Percentiles rank a stretch among this genome's conserved stretches.
These are phyloP conservation scores for Drosophila macrospina DNA, from an alignment of 2,888 invertebrate species.

Conservation along the genomic window DNA sequence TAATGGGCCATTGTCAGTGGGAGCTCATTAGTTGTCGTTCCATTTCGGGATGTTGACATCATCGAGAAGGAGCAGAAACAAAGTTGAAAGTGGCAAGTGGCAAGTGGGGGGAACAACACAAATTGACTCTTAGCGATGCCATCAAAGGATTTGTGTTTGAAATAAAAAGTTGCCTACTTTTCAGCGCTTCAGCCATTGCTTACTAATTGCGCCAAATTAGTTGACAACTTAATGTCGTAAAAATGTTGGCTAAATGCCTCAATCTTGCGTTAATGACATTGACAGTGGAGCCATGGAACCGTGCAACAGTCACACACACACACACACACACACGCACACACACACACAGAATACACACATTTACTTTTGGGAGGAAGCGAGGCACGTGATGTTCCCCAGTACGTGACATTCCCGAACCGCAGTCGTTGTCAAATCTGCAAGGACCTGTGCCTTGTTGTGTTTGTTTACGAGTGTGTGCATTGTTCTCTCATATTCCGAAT, in stretches of 20 bases:
- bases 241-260: conserved; percentile 78
- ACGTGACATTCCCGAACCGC: conserved; percentile 64
- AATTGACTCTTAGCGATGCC: conserved; percentile 77
- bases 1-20: conserved; percentile 30
- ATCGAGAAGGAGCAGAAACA: neutral
- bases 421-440: conserved; percentile 69
- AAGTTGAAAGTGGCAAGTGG: conserved; percentile 10
- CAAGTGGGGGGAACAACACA: conserved; percentile 16
- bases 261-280: conserved; percentile 74
- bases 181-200: conserved; percentile 17
- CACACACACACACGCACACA: too few relatives aligned
- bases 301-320: too few relatives aligned
- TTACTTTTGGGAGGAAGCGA: conserved; percentile 28
- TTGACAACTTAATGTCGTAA: conserved; percentile 82
- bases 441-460: conserved; percentile 40
- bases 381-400: conserved; percentile 55
- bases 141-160: conserved; percentile 71
- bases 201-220: conserved; percentile 81
- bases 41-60: conserved; percentile 37
- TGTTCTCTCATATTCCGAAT: conserved; percentile 24
- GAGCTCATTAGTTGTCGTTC: conserved; percentile 57
- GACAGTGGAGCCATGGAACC: conserved; percentile 43
- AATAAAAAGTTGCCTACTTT: conserved; percentile 39
- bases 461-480: conserved; percentile 42
- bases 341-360: too few relatives aligned